Evolutionary conservation across 2,797 vertebrate species (phyloP), one percentile per base, ranked within the genome.

Genomic region (Pelochelys cantorii): DNA sequence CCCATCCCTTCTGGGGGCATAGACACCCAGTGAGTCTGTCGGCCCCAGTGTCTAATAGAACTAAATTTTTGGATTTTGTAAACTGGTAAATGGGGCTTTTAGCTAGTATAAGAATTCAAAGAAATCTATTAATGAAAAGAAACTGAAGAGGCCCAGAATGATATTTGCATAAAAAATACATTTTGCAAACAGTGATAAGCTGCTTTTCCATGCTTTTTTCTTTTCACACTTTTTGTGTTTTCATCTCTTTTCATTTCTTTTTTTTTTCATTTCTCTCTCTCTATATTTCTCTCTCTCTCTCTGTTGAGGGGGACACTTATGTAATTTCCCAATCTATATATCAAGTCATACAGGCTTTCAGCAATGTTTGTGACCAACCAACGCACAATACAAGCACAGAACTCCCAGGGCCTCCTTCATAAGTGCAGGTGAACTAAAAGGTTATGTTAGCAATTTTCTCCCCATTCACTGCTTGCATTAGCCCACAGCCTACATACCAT

Each of bases 111-210:
- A 15, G 68, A 86, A 14, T 90, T 82, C 13, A 60, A 87, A 95
- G 1, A 17, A 78, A 84, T 2, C 5, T 81, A 31, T 11, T 83
- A 79, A 80, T 9, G 10, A 4, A 53, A 81, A 53, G 68, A 42
- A 4, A 0, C 4, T n/a, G 52, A 86, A 11, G 10, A 84, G 29
- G 79, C 0, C 13, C 77, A 52, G 22, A 92, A 81, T 29, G 13
- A 87, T 57, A 79, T 4, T 29, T 85, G 7, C 1, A 79, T 68
- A 56, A 86, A 5, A 25, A 2, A n/a, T 31, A 86, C 74, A 79
- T 11, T 60, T 48, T 62, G 68, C 1, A 85, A 56, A 74, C 11
- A 57, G 9, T 31, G 1, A n/a, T 2, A 31, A 1, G 1, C 3
- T 80, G 3, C 0, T 92, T 87, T 93, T 87, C 56, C 37, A 2